phyloP scores from a whole-genome alignment of 2,797 vertebrate species.

The Adrianichthys oophorus region DNA sequence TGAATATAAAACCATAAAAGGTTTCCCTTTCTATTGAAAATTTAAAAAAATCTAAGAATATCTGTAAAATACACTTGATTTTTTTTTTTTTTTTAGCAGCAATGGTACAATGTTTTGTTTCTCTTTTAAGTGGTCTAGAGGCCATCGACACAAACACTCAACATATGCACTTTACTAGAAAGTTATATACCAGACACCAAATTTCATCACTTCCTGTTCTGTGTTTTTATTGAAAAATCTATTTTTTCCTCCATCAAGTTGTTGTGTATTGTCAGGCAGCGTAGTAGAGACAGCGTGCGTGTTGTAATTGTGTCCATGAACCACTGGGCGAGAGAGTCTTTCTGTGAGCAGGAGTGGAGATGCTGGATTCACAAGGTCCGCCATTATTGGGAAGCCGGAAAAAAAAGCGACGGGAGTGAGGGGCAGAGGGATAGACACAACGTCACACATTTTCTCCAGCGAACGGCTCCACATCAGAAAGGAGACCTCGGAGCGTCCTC shows the following conservation, averaged over 20 bases:
- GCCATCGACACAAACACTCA: no score
- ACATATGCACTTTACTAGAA: no score
- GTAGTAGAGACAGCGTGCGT: constrained; percentile 18
- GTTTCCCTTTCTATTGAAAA: no score
- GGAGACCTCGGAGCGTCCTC: constrained; percentile 12
- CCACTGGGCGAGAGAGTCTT: constrained; percentile 78
- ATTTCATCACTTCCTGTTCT: neutral
- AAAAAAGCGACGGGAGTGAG: constrained; percentile 35
- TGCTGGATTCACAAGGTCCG: constrained; percentile 81
- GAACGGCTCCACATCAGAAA: constrained; percentile 40
- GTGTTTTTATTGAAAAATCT: neutral
- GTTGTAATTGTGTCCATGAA: constrained; percentile 76
- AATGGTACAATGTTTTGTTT: no score
- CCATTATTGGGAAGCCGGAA: constrained; percentile 83
- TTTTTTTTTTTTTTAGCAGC: no score
- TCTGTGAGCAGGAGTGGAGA: constrained; percentile 68
- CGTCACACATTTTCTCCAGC: constrained; percentile 64
- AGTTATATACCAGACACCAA: no score
- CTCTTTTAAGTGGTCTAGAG: no score
- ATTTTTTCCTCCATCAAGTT: neutral
- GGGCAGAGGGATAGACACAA: constrained; percentile 63
- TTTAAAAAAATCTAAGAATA: no score
- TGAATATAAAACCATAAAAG: no score
- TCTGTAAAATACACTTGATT: no score
- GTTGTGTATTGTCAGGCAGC: constrained; percentile 6